Evolutionary conservation across 2,113 vertebrate species (phyloP).

Genomic region (Collichthys lucidus): DNA sequence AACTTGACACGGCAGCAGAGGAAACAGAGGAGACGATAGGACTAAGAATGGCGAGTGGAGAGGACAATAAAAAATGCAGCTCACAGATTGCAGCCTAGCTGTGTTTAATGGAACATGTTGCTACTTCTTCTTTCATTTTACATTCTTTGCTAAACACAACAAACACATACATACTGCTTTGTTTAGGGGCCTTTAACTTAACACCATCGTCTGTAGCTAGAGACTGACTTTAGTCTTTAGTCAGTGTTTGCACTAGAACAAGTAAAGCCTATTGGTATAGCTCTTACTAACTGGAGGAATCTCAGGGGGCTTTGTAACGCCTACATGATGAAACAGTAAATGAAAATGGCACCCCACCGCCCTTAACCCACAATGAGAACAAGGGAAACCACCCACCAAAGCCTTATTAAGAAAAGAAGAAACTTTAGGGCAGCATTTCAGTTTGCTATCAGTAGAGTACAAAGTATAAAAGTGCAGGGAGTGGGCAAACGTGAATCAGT

Average conservation of each 20-base stretch:
- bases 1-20: neutral
- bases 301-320: conserved; percentile 56
- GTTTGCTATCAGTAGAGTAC: neutral
- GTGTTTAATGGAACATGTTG: neutral
- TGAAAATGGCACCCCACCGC: conserved; percentile 48
- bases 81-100: neutral
- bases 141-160: neutral
- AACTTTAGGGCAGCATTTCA: conserved; percentile 29
- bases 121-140: neutral
- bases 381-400: conserved; percentile 53
- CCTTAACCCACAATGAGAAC: conserved; percentile 49
- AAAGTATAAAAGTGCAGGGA: conserved; percentile 20
- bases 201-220: neutral
- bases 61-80: conserved; percentile 2
- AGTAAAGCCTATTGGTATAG: conserved; percentile 13
- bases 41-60: conserved; percentile 17
- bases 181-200: neutral
- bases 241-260: neutral
- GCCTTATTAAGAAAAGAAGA: conserved; percentile 41
- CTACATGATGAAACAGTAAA: conserved; percentile 60
- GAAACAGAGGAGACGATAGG: neutral
- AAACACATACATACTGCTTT: neutral
- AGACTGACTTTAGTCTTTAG: conserved; percentile 31
- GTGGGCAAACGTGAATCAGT: neutral
- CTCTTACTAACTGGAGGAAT: conserved; percentile 24